Conservation (phyloP, 2,888 invertebrate genomes). For the Deroplatys truncata region DNA sequence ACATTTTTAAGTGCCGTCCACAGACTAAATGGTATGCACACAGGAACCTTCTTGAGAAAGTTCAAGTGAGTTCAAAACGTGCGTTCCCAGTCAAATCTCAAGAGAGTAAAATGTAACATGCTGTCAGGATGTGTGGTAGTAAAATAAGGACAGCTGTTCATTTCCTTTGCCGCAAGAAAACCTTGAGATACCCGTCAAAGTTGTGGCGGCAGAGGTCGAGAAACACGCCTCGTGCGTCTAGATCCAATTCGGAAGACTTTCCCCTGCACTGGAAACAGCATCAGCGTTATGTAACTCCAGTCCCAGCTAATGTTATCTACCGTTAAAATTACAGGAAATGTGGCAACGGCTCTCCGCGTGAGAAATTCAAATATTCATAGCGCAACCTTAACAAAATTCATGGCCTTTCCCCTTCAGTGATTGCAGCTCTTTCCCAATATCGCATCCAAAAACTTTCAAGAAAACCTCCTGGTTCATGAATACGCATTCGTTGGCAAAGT, state of each 20-base stretch:
- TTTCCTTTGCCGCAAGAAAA: background rate
- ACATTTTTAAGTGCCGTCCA: too few relatives aligned
- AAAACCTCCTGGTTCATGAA: too few relatives aligned
- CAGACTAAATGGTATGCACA: too few relatives aligned
- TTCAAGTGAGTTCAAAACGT: too few relatives aligned
- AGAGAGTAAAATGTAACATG: too few relatives aligned
- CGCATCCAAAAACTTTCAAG: too few relatives aligned
- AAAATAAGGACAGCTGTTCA: background rate
- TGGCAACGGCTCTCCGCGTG: background rate
- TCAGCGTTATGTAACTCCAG: background rate
- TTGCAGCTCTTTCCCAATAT: too few relatives aligned
- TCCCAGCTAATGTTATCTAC: background rate
- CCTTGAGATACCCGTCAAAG: background rate
- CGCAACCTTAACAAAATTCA: background rate
- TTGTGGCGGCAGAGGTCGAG: background rate
- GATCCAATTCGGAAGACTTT: background rate
- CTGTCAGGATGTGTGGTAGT: too few relatives aligned
- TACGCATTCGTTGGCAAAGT: too few relatives aligned
- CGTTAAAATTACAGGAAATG: background rate
- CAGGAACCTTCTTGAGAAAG: too few relatives aligned
- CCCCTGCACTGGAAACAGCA: background rate
- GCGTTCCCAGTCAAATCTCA: too few relatives aligned
- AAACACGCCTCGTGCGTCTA: background rate
- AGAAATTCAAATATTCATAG: background rate
- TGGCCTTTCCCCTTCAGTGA: background rate